phyloP scores from a whole-genome alignment of 1,140 invertebrate genomes.

The Galleria mellonella region DNA sequence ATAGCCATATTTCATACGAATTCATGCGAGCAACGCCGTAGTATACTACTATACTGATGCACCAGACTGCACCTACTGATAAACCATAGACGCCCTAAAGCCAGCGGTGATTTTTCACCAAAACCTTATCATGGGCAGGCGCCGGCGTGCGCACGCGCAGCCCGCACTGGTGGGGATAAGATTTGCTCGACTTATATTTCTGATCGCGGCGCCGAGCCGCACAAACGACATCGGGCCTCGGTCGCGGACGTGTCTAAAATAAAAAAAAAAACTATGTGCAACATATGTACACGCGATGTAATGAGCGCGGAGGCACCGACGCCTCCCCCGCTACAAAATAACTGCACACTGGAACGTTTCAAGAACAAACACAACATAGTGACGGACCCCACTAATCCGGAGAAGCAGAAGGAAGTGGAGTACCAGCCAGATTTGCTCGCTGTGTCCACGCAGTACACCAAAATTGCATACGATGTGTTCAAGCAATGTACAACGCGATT shows the following conservation, averaged over 20 bases:
- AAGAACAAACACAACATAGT: conserved; percentile 60
- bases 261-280: conserved; percentile 64
- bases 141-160: conserved; percentile 1
- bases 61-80: no score
- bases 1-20: no score
- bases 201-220: conserved; percentile 22
- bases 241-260: conserved; percentile 11
- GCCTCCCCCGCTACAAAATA: conserved; percentile 24
- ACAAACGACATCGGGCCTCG: conserved; percentile 16
- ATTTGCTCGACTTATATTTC: conserved; percentile 46
- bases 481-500: conserved; percentile 34
- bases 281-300: conserved; percentile 54
- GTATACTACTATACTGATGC: no score
- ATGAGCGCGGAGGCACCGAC: conserved; percentile 18
- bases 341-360: conserved; percentile 39
- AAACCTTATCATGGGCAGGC: conserved; percentile 1
- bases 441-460: conserved; percentile 57
- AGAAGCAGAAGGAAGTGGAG: conserved; percentile 53
- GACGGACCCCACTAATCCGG: conserved; percentile 41
- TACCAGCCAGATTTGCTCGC: conserved; percentile 65
- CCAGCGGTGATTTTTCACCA: background rate
- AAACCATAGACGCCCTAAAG: background rate
- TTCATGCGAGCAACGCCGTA: no score
- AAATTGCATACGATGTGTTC: conserved; percentile 47
- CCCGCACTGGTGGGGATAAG: conserved; percentile 34